Conservation (phyloP, 92 coral and sea anemone genomes). For the Palythoa caribaeorum region DNA sequence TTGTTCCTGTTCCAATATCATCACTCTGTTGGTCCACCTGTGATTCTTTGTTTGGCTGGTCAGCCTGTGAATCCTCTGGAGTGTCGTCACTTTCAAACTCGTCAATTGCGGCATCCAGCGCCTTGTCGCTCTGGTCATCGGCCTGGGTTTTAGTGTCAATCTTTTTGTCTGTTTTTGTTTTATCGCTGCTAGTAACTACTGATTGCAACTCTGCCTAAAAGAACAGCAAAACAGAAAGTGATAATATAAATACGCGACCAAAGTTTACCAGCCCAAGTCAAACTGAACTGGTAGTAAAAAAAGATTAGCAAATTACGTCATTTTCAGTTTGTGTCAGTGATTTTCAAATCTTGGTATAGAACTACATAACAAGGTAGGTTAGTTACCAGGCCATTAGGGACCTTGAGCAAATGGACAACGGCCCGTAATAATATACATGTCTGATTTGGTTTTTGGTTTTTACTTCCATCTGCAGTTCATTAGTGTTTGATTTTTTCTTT, state of each 20-base stretch:
- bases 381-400: too few relatives aligned
- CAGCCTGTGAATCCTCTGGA: constrained; percentile 13
- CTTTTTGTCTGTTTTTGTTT: background rate
- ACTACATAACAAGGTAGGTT: too few relatives aligned
- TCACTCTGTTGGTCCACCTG: constrained; percentile 1
- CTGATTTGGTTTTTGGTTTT: too few relatives aligned
- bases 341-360: background rate
- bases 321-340: background rate
- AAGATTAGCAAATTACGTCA: too few relatives aligned
- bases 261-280: too few relatives aligned
- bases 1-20: background rate
- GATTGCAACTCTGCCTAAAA: background rate
- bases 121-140: constrained; percentile 17
- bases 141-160: background rate
- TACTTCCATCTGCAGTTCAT: too few relatives aligned
- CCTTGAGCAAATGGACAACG: too few relatives aligned
- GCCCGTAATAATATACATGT: too few relatives aligned
- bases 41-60: background rate
- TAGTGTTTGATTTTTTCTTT: too few relatives aligned
- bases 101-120: constrained; percentile 26
- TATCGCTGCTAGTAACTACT: background rate
- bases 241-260: too few relatives aligned
- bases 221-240: background rate
- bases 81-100: constrained; percentile 39
- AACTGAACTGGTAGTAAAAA: too few relatives aligned